phyloP scores from a whole-genome alignment of 2,888 invertebrate species.

The Ashinkailepas kermadecensis region DNA sequence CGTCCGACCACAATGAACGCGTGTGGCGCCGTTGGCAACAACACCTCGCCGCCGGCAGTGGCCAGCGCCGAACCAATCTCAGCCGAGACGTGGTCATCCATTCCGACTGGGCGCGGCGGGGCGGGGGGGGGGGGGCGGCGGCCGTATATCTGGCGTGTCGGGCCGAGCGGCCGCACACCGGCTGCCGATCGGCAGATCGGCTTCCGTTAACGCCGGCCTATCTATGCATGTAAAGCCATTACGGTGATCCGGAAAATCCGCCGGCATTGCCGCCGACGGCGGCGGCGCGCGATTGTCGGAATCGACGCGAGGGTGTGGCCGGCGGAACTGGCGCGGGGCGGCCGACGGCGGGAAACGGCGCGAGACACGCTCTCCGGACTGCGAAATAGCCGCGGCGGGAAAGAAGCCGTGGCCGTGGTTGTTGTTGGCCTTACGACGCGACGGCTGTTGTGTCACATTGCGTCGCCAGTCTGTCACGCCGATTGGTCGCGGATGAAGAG shows the following conservation, averaged over 20 bases:
- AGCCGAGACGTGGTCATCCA: no score
- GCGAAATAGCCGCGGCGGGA: background rate
- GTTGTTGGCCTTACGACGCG: no score
- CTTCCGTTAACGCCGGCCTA: background rate
- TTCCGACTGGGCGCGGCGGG: no score
- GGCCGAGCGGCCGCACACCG: background rate
- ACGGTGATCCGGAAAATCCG: background rate
- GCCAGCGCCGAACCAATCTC: no score
- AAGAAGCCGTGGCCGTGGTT: background rate
- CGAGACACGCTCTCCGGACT: no score
- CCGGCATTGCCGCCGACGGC: background rate
- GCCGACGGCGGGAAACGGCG: background rate
- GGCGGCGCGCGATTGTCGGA: background rate
- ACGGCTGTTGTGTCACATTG: no score
- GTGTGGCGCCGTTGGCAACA: no score
- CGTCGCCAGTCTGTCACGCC: no score
- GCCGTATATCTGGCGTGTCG: background rate
- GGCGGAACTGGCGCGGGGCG: background rate
- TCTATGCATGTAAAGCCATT: constrained; percentile 3
- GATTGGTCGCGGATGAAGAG: no score
- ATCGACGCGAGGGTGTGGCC: background rate
- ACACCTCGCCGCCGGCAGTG: no score
- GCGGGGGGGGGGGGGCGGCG: background rate
- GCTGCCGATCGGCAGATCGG: background rate
- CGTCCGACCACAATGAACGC: no score